Evolutionary conservation across 2,888 invertebrate species (phyloP), one percentile per base, ranked within the genome.

Genomic region (Parnassius orleans): DNA sequence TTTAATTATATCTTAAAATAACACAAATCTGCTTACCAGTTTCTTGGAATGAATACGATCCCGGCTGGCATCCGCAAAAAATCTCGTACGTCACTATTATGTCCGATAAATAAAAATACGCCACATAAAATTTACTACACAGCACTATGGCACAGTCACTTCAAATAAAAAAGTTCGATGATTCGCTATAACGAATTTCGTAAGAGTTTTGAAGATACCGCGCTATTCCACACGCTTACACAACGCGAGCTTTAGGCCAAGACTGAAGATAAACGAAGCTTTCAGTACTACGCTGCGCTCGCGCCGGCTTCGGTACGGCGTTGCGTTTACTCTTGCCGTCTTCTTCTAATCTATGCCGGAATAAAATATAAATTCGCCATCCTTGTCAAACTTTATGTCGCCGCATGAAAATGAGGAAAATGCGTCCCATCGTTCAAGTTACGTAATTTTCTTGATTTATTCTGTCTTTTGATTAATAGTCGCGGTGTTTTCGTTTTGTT

Each of bases 1-100:
- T 89, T 87, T 89, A 91, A 90, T 89, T 87, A 85, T 81, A 84
- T 80, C 85, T 82, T 78, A 87, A 89, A 88, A 90, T 88, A 90
- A 87, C 83, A 83, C 80, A 83, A 84, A 82, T 82, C 78, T 66
- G 71, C 90, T 87, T 83, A 90, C 90, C 89, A 81, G 75, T 74
- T 81, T 81, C 83, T 75, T 68, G 77, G 82, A 83, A 85, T 77
- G 73, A 76, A 75, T 70, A 75, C 78, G 78, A 79, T 77, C 76
- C 79, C 77, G 73, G 69, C 72, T 68, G 68, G 70, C 71, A 83
- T 78, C 79, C 77, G 76, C 80, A 74, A 75, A 71, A 72, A 70
- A 68, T 70, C 68, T 69, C 71, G 69, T 67, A 57, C 56, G 53
- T 48, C 61, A 67, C 68, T 70, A 53, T 33, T 53, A 64, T 61